phyloP scores from a whole-genome alignment of 2,888 invertebrate genomes.

The Petrolisthes manimaculis region DNA sequence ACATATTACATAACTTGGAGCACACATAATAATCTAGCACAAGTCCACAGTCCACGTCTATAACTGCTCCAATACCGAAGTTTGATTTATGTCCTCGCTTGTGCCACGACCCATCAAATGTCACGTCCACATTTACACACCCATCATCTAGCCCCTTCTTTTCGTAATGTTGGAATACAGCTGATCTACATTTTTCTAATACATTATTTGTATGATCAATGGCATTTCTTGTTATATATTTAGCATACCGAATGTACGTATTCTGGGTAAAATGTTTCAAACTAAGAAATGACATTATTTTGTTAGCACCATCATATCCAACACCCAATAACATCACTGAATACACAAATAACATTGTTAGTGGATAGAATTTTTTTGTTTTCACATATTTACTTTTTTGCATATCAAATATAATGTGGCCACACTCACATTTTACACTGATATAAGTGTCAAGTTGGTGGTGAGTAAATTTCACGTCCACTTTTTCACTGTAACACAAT shows the following conservation, averaged over 20 bases:
- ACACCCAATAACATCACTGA: not conserved
- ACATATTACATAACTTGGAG: slow-evolving; percentile 5
- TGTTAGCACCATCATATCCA: slow-evolving; percentile 8
- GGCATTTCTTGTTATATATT: slow-evolving; percentile 1
- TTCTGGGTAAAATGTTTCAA: not conserved
- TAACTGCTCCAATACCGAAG: slow-evolving; percentile 13
- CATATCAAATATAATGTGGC: slow-evolving; percentile 7
- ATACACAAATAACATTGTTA: not conserved
- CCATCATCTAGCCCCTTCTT: not conserved
- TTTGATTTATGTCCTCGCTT: slow-evolving; percentile 26
- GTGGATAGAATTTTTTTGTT: not conserved
- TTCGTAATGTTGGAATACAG: not conserved
- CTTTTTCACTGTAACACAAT: not conserved
- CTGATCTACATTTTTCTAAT: slow-evolving; percentile 7
- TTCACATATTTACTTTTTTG: not conserved
- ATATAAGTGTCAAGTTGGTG: slow-evolving; percentile 15
- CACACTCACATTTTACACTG: slow-evolving; percentile 9
- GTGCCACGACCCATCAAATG: slow-evolving; percentile 18
- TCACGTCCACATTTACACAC: not conserved
- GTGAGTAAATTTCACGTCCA: not conserved
- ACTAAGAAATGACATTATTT: not conserved
- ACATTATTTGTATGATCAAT: too few relatives aligned
- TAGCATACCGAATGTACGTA: not conserved
- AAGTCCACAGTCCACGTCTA: slow-evolving; percentile 3
- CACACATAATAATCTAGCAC: slow-evolving; percentile 11